These are phyloP conservation scores for Pemphredon lugubris DNA, from an alignment of 2,888 invertebrate species.

Conservation along the genomic window DNA sequence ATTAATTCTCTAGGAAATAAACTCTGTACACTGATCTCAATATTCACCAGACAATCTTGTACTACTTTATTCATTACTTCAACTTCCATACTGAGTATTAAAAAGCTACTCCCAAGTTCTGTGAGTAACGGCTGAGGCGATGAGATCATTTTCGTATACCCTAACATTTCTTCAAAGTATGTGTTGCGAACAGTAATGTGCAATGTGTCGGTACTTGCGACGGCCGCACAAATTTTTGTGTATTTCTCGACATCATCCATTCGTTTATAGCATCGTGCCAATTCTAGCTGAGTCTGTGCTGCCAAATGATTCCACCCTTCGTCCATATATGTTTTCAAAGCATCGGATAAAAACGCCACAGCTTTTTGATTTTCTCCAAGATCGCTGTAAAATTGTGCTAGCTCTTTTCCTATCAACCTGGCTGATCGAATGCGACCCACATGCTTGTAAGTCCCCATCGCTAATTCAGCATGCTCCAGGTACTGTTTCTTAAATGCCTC, in stretches of 20 bases:
- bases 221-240: constrained; percentile 89
- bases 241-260: constrained; percentile 90
- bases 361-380: constrained; percentile 94
- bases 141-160: constrained; percentile 83
- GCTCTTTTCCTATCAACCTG: constrained; percentile 92
- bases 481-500: constrained; percentile 95
- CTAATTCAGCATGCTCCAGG: constrained; percentile 94
- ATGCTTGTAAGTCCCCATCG: constrained; percentile 98
- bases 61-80: constrained; percentile 83
- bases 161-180: constrained; percentile 92
- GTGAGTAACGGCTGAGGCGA: constrained; percentile 82
- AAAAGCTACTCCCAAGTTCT: constrained; percentile 84
- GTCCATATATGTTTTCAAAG: constrained; percentile 91
- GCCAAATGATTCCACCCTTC: constrained; percentile 94
- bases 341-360: constrained; percentile 93
- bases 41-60: constrained; percentile 84
- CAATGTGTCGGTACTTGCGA: constrained; percentile 89
- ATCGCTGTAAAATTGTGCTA: constrained; percentile 95
- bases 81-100: constrained; percentile 82
- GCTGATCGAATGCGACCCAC: constrained; percentile 91
- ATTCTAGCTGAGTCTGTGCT: constrained; percentile 90
- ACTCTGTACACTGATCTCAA: constrained; percentile 83
- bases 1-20: constrained; percentile 86
- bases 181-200: constrained; percentile 88
- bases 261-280: constrained; percentile 92